Evolutionary conservation across 2,888 invertebrate species (phyloP).

Genomic region (Trissolcus japonicus): DNA sequence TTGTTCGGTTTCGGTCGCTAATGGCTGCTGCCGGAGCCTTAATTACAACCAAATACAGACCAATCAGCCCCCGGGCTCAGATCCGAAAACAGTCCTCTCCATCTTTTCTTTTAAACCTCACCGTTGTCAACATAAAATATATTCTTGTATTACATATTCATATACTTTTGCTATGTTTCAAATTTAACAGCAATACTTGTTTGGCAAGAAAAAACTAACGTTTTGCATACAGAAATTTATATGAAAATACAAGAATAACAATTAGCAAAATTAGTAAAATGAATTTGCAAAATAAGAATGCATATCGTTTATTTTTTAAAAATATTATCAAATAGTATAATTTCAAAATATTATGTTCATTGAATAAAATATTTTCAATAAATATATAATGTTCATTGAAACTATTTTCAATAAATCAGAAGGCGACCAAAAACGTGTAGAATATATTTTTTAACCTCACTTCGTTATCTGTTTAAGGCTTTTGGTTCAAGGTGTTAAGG

Average conservation of each 20-base stretch:
- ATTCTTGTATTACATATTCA: constrained; percentile 54
- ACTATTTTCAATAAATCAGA: background rate
- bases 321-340: too few species aligned
- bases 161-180: constrained; percentile 37
- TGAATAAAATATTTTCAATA: constrained; percentile 19
- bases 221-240: constrained; percentile 4
- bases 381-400: background rate
- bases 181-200: constrained; percentile 41
- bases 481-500: constrained; percentile 48
- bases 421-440: background rate
- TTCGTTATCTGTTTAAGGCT: constrained; percentile 21
- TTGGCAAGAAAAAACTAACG: too few species aligned
- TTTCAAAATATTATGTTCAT: too few species aligned
- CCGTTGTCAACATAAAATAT: constrained; percentile 53
- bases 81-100: constrained; percentile 58
- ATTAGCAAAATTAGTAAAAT: too few species aligned
- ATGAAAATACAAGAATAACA: constrained; percentile 24
- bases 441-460: constrained; percentile 11
- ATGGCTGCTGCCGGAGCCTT: constrained; percentile 68
- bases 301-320: too few species aligned
- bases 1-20: constrained; percentile 67
- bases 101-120: constrained; percentile 52
- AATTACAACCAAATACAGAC: constrained; percentile 70
- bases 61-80: constrained; percentile 64
- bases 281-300: too few species aligned